These are phyloP conservation scores for Malacosoma neustria DNA, from an alignment of 2,888 invertebrate genomes.

Conservation along the genomic window DNA sequence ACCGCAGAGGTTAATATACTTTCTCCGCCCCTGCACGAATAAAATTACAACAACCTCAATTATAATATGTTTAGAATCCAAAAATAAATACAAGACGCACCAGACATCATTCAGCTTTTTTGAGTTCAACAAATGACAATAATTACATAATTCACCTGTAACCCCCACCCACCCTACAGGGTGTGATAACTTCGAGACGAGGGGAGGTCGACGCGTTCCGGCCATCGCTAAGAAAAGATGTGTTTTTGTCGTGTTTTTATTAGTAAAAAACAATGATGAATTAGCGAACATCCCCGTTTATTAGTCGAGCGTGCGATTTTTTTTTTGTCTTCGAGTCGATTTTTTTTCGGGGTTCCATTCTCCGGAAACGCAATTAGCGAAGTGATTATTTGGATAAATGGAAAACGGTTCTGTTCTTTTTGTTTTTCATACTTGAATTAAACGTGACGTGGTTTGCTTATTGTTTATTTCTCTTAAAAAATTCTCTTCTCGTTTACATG, in stretches of 20 bases:
- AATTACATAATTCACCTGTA: conserved; percentile 19
- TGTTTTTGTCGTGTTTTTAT: conserved; percentile 66
- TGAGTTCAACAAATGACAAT: conserved; percentile 7
- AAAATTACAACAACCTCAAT: too few species aligned
- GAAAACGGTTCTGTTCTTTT: conserved; percentile 3
- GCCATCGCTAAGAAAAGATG: conserved; percentile 23
- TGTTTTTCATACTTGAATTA: conserved; percentile 15
- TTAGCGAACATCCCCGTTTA: conserved; percentile 55
- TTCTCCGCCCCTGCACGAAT: too few species aligned
- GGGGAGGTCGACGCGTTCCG: conserved; percentile 10
- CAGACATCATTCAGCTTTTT: too few species aligned
- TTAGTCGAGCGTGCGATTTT: conserved; percentile 41
- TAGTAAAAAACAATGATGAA: conserved; percentile 67
- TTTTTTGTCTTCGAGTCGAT: conserved; percentile 22
- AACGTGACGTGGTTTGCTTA: not conserved
- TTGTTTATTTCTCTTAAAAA: not conserved
- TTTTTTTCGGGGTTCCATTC: conserved; percentile 13
- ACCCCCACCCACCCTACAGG: conserved; percentile 15
- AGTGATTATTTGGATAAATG: conserved; percentile 5
- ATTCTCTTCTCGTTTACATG: not conserved
- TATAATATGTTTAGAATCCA: too few species aligned
- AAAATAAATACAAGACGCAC: too few species aligned
- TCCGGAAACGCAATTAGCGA: conserved; percentile 11
- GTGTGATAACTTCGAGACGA: conserved; percentile 5
- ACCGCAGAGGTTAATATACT: too few species aligned